A percentile compares a stretch with the other conserved stretches of the same genome.
Conservation (phyloP, 2,888 invertebrate genomes). For the Acanthosepion pharaonis region DNA sequence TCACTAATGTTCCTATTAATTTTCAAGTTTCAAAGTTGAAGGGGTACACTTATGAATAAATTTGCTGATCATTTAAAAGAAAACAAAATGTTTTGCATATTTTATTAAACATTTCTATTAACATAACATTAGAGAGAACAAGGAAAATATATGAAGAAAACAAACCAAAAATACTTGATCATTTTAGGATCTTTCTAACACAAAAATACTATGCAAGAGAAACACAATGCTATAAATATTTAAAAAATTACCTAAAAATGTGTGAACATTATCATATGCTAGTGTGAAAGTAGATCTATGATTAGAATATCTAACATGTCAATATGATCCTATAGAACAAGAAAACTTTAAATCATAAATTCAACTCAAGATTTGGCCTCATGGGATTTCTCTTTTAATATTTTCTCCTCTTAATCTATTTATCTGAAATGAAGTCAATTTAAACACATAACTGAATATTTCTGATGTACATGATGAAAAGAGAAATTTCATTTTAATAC, state of each 20-base stretch:
- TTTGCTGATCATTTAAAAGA: too few relatives aligned
- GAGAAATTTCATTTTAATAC: neutral
- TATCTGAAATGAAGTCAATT: neutral
- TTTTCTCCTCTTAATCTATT: neutral
- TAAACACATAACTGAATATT: neutral
- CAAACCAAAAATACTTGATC: neutral
- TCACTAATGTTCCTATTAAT: too few relatives aligned
- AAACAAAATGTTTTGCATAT: too few relatives aligned
- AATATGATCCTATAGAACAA: neutral
- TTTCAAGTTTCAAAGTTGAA: too few relatives aligned
- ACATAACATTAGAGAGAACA: neutral
- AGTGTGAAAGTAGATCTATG: conserved; percentile 9
- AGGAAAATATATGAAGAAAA: neutral
- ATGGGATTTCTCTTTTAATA: neutral
- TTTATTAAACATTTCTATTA: too few relatives aligned
- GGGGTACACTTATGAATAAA: too few relatives aligned
- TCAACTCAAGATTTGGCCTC: neutral
- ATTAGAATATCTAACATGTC: conserved; percentile 1
- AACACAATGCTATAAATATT: neutral
- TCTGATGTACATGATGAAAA: neutral
- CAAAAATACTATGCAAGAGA: neutral
- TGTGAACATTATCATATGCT: neutral
- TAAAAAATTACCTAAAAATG: neutral
- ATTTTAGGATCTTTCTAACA: neutral
- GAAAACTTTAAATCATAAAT: neutral